Percentiles rank a stretch among this genome's conserved stretches.
Conservation (phyloP, 1,140 invertebrate genomes). For the Drosophila bocki region DNA sequence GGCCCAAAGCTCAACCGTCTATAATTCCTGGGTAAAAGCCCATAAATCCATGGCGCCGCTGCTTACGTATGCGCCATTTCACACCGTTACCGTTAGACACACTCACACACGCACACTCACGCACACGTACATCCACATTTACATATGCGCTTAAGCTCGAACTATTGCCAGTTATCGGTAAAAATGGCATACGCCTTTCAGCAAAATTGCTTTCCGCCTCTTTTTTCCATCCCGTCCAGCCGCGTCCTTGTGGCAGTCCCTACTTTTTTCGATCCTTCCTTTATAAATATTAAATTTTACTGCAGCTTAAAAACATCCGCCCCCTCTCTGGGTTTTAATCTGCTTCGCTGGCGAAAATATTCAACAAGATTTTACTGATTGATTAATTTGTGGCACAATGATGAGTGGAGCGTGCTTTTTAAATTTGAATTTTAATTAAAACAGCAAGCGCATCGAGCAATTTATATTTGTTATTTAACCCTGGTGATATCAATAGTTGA, state of each 20-base stretch:
- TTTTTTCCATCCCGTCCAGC: constrained; percentile 21
- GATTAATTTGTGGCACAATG: constrained; percentile 38
- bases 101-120: constrained; percentile 15
- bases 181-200: constrained; percentile 75
- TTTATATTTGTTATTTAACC: constrained; percentile 20
- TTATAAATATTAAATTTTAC: constrained; percentile 70
- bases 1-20: constrained; percentile 65
- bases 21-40: constrained; percentile 80
- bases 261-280: constrained; percentile 15
- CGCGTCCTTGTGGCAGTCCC: neutral
- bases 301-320: constrained; percentile 25
- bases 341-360: constrained; percentile 19
- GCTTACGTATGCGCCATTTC: constrained; percentile 82
- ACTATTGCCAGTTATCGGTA: constrained; percentile 69
- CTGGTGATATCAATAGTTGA: constrained; percentile 6
- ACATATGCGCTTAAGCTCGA: constrained; percentile 44
- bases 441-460: neutral
- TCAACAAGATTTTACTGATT: constrained; percentile 43
- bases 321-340: constrained; percentile 1
- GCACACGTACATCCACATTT: constrained; percentile 21
- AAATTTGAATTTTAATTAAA: constrained; percentile 57
- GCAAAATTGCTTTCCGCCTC: constrained; percentile 71
- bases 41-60: constrained; percentile 73
- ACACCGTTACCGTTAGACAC: constrained; percentile 77
- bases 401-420: neutral